Base-by-base conservation (phyloP, 2,888 invertebrate genomes). In the Agrochola lychnidis region DNA sequence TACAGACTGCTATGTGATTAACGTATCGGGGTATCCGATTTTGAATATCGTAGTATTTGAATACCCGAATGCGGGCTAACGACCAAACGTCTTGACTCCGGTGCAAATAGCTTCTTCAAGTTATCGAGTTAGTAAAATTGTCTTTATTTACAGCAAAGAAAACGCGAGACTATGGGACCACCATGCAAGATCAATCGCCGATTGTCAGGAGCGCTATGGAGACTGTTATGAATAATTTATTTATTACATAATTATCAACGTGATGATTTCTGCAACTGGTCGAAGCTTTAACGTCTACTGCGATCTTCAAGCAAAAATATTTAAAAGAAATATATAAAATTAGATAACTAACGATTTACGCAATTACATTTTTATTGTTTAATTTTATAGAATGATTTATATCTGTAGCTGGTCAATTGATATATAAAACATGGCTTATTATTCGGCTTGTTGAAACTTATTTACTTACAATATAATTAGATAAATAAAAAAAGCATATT, bases 141-240 rank as follows among this genome's bases (percentile, higher is more conserved):
- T 25, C 0, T 66, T 51, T 59, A 40, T 62, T 81, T 78, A 4
- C 92, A 97, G 97, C 87, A 95, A 94, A 88, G 95, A 96, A 84
- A 95, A 96, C 84, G 96, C 97, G 0, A 84, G 88, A 9, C 91
- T 95, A 6, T 97, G 97, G 97, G 97, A 97, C 91, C 97, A 97
- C 84, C 92, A 80, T 0, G 74, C 90, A 0, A 91, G 89, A 51
- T 91, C 92, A 0, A 16, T 87, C 14, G 71, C 85, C 0, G 96
- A 95, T 14, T 97, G 97, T 78, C 89, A 94, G 25, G 81, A 84
- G 0, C 87, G 92, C 19, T 97, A 90, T 84, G 91, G 93, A 16
- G 92, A 90, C 70, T 95, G 95, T 76, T 91, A 93, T 83, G 83
- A 90, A 22, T 88, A 91, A 80, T 7, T 53, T 12, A 25, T n/a